Base-by-base conservation (phyloP, 2,888 invertebrate species). In the Tridacna crocea region DNA sequence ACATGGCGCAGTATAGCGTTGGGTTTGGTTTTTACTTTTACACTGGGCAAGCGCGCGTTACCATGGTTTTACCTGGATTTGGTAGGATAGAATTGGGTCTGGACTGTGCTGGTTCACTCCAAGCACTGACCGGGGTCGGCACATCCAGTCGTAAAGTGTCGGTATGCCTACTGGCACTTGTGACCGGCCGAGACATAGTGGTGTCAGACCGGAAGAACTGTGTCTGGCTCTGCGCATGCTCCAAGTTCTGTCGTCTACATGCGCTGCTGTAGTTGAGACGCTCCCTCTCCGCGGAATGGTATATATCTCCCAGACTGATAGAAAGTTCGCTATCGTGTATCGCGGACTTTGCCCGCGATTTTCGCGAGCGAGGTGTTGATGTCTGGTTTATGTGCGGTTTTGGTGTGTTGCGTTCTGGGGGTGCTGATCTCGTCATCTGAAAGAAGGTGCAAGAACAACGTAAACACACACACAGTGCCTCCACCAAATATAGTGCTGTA, bases 251-350 rank as follows among this genome's bases (percentile, higher is more conserved):
- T 61, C 88, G 84, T 79, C 89, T 82, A 55, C 85, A 78, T 27
- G 74, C 81, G 48, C 87, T 83, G 47, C 87, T 88, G 75, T 89
- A 87, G 47, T 79, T 79, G 26, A 87, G 74, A 19, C 88, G 79
- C 72, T 89, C 88, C 48, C 88, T 76, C 65, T 89, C 89, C 13
- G 89, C 89, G 0, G 85, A 80, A 55, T 83, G 82, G 70, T 85
- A 88, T n/a, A 89, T 88, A 51, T 89, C 89, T 27, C 86, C 88
- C 2, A 89, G 55, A 75, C 88, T 89, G 48, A 89, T 80, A 6
- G 84, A 63, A n/a, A 70, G 17, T 36, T 70, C 17, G 47, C 61
- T 48, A 74, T 58, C 22, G 22, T 61, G 51, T 24, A n/a, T 47
- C 15, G 58, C 65, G 12, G 51, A 47, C 15, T 58, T 46, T 51